These are phyloP conservation scores for Oncorhynchus nerka DNA, from an alignment of 2,113 vertebrate species.

Conservation along the genomic window DNA sequence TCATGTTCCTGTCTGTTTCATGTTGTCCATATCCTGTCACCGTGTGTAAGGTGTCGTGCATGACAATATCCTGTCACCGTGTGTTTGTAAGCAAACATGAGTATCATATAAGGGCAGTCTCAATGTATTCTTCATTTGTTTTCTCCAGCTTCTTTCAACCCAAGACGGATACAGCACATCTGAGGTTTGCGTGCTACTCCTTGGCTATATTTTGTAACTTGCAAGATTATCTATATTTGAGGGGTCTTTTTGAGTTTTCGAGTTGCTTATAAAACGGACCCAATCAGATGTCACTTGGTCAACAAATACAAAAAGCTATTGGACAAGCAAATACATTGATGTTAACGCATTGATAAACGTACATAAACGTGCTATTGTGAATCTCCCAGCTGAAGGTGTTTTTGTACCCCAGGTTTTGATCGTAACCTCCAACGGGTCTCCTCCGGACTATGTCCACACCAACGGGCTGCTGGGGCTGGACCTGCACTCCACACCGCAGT, in stretches of 20 bases:
- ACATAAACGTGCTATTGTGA: not conserved
- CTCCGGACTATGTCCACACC: slow-evolving; percentile 78
- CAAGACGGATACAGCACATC: slow-evolving; percentile 83
- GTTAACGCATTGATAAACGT: not conserved
- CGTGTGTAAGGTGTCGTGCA: too few relatives aligned
- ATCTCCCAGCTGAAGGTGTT: not conserved
- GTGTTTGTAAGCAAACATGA: too few relatives aligned
- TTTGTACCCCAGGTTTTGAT: slow-evolving; percentile 69
- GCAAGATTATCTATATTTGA: too few relatives aligned
- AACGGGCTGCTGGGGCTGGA: slow-evolving; percentile 55
- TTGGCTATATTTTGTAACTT: not conserved
- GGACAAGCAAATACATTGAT: too few relatives aligned
- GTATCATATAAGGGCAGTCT: not conserved
- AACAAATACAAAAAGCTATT: too few relatives aligned
- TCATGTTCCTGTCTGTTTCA: too few relatives aligned
- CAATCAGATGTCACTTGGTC: too few relatives aligned
- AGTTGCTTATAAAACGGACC: too few relatives aligned
- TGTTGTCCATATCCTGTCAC: too few relatives aligned
- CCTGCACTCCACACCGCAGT: slow-evolving; percentile 80
- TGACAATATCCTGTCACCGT: too few relatives aligned
- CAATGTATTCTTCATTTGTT: not conserved
- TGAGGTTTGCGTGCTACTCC: slow-evolving; percentile 78
- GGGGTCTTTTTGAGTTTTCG: too few relatives aligned
- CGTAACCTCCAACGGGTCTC: slow-evolving; percentile 82
- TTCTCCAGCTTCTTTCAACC: slow-evolving; percentile 78